Percentiles rank a stretch among this genome's conserved stretches.
Evolutionary conservation across 2,888 invertebrate species (phyloP).

Genomic region (Brenthis ino): DNA sequence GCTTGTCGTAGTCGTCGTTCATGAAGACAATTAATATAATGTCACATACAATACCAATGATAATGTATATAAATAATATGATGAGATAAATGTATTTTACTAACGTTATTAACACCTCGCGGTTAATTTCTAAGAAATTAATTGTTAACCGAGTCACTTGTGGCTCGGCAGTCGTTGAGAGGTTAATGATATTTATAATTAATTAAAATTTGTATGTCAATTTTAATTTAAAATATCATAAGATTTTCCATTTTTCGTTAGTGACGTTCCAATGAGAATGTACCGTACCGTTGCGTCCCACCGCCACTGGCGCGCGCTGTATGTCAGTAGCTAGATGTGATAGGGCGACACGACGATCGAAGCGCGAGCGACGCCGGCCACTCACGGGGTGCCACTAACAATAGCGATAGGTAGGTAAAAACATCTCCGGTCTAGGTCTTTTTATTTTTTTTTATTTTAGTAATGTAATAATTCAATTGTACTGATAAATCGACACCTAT

Average conservation of each 20-base stretch:
- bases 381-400: constrained; percentile 41
- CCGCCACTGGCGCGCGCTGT: not conserved
- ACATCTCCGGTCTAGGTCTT: constrained; percentile 60
- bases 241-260: not conserved
- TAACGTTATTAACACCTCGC: not conserved
- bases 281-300: not conserved
- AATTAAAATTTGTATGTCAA: constrained; percentile 8
- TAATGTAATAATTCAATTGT: constrained; percentile 45
- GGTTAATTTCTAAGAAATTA: no score
- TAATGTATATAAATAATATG: constrained; percentile 1
- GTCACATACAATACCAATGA: constrained; percentile 2
- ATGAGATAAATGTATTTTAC: constrained; percentile 5
- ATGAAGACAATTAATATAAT: not conserved
- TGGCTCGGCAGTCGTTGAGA: no score
- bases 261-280: not conserved
- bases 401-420: constrained; percentile 58
- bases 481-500: constrained; percentile 35
- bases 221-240: not conserved
- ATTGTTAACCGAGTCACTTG: no score
- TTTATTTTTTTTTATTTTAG: constrained; percentile 61
- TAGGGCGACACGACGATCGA: constrained; percentile 17
- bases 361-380: constrained; percentile 2
- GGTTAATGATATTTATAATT: not conserved
- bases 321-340: constrained; percentile 30
- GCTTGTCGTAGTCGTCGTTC: not conserved